A percentile compares a stretch with the other conserved stretches of the same genome.
Conservation (phyloP, 2,797 vertebrate genomes). For the Novumbra hubbsi region DNA sequence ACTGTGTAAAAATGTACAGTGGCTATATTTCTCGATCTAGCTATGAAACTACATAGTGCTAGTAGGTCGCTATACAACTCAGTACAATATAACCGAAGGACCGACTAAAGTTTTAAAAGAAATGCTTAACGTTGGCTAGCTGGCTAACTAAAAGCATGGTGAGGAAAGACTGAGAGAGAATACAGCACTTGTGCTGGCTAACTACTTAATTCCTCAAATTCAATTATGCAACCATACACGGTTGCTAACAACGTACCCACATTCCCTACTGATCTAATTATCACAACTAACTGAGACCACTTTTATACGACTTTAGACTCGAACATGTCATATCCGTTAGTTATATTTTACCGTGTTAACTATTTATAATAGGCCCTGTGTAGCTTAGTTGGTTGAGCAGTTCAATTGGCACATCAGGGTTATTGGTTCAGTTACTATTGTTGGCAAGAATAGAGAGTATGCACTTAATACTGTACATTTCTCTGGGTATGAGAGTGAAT, state of each 20-base stretch:
- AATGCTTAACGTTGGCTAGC: not conserved
- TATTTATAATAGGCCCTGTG: too few species aligned
- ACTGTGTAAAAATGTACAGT: too few species aligned
- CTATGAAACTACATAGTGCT: not conserved
- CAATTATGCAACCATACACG: not conserved
- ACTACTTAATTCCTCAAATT: conserved; percentile 8
- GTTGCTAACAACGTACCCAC: conserved; percentile 2
- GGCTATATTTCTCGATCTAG: too few species aligned
- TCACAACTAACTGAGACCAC: not conserved
- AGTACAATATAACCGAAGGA: not conserved
- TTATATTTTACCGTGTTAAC: not conserved
- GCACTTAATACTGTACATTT: too few species aligned
- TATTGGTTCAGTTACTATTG: too few species aligned
- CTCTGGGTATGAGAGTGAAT: too few species aligned
- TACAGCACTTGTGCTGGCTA: conserved; percentile 14
- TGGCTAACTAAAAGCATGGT: not conserved
- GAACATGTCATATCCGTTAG: not conserved
- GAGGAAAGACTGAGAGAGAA: not conserved
- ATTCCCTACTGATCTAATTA: conserved; percentile 27
- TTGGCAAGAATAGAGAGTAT: too few species aligned
- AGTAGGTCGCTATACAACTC: not conserved
- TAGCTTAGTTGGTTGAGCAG: too few species aligned
- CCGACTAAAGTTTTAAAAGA: too few species aligned
- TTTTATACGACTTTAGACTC: not conserved
- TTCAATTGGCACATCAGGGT: too few species aligned